Conservation (phyloP, 1,140 invertebrate genomes). For the Acromyrmex echinatior region DNA sequence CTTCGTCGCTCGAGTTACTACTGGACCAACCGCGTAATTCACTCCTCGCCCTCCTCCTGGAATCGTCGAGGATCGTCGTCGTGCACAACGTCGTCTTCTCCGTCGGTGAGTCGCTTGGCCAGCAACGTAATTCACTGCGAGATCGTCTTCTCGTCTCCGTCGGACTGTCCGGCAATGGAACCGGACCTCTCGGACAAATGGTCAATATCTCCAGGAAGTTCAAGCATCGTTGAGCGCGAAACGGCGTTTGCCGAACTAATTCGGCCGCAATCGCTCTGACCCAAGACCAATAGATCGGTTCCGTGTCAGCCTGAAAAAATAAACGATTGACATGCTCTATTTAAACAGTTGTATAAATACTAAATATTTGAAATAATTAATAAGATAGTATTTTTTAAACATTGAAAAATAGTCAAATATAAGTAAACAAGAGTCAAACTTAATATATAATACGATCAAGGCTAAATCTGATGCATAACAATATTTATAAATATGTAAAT, state of each 20-base stretch:
- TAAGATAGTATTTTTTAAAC: not conserved
- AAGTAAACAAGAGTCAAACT: no score
- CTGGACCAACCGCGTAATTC: conserved; percentile 84
- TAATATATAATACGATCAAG: no score
- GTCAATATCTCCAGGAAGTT: conserved; percentile 86
- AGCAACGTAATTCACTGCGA: conserved; percentile 83
- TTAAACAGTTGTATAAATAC: not conserved
- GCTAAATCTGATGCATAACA: no score
- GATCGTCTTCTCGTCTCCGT: conserved; percentile 82
- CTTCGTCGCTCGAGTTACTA: conserved; percentile 85
- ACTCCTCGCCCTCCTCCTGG: conserved; percentile 79
- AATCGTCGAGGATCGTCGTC: conserved; percentile 75
- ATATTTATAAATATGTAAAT: no score
- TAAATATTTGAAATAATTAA: not conserved
- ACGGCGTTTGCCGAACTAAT: conserved; percentile 89
- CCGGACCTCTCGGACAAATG: conserved; percentile 81
- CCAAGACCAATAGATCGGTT: conserved; percentile 89
- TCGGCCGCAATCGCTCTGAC: conserved; percentile 89
- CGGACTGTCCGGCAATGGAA: conserved; percentile 82
- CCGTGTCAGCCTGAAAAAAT: conserved; percentile 87
- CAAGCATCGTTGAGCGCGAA: conserved; percentile 86
- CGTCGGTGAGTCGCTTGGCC: conserved; percentile 78
- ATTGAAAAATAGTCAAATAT: not conserved
- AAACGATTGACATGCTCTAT: not conserved
- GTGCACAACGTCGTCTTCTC: conserved; percentile 68